These are phyloP conservation scores for Lithobius niger DNA, from an alignment of 1,140 invertebrate species.

Conservation along the genomic window DNA sequence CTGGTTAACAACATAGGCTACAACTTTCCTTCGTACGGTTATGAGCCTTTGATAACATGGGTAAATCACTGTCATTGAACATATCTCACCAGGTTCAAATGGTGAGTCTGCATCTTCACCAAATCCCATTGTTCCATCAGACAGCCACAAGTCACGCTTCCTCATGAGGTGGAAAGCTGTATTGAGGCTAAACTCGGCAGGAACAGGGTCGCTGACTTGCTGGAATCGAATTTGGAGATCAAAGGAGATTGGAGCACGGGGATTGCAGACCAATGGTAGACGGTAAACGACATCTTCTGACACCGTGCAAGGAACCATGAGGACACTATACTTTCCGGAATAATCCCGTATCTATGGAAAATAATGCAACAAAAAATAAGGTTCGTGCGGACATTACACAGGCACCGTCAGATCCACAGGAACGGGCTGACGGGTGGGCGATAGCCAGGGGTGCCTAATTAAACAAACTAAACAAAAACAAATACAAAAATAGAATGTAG, in stretches of 20 bases:
- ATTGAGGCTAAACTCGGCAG: conserved; percentile 28
- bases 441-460: too few species aligned
- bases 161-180: conserved; percentile 29
- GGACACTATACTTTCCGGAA: conserved; percentile 30
- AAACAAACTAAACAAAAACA: too few species aligned
- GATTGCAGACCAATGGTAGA: conserved; percentile 26
- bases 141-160: conserved; percentile 29
- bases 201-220: conserved; percentile 32
- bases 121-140: conserved; percentile 21
- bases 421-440: too few species aligned
- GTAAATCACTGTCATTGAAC: too few species aligned
- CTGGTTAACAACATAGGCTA: too few species aligned
- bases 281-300: conserved; percentile 23
- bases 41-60: too few species aligned
- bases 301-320: conserved; percentile 31
- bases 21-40: too few species aligned
- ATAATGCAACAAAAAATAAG: not conserved
- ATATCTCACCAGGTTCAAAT: conserved; percentile 25
- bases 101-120: conserved; percentile 22
- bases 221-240: conserved; percentile 32
- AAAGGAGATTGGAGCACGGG: conserved; percentile 28
- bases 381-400: too few species aligned
- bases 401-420: too few species aligned
- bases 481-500: too few species aligned
- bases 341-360: conserved; percentile 30